phyloP scores from a whole-genome alignment of 2,113 vertebrate species.

The Glareola pratincola region DNA sequence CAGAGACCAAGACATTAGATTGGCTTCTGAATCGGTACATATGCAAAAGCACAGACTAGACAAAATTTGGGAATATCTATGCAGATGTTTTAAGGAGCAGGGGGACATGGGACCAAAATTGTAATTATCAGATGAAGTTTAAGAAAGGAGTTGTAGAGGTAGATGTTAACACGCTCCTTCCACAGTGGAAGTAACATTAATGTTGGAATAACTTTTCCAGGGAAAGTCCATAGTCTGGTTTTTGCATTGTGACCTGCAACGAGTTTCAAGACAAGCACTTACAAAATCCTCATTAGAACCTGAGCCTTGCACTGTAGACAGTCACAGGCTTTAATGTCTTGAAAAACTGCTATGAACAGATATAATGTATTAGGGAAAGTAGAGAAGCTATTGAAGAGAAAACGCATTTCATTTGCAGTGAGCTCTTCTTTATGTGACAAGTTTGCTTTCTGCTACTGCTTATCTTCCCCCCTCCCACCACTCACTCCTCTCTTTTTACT shows the following conservation, averaged over 20 bases:
- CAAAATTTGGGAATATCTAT: background rate
- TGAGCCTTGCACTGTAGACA: background rate
- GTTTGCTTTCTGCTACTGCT: background rate
- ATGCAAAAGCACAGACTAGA: background rate
- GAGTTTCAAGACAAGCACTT: background rate
- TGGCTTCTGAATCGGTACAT: background rate
- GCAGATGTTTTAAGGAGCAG: background rate
- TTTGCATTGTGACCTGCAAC: background rate
- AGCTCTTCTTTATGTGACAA: background rate
- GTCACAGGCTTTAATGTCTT: background rate
- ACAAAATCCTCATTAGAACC: background rate
- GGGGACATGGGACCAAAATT: background rate
- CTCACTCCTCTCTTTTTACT: background rate
- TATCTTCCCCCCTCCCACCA: background rate
- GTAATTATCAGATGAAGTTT: background rate
- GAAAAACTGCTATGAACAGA: background rate
- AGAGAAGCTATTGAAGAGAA: background rate
- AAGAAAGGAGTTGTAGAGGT: background rate
- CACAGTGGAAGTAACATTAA: background rate
- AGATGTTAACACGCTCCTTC: background rate
- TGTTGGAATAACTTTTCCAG: background rate
- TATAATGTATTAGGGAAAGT: background rate
- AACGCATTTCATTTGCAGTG: background rate
- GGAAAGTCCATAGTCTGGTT: background rate
- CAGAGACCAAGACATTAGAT: background rate